Conservation (phyloP, 2,888 invertebrate genomes). For the Micoletzkya japonica region DNA sequence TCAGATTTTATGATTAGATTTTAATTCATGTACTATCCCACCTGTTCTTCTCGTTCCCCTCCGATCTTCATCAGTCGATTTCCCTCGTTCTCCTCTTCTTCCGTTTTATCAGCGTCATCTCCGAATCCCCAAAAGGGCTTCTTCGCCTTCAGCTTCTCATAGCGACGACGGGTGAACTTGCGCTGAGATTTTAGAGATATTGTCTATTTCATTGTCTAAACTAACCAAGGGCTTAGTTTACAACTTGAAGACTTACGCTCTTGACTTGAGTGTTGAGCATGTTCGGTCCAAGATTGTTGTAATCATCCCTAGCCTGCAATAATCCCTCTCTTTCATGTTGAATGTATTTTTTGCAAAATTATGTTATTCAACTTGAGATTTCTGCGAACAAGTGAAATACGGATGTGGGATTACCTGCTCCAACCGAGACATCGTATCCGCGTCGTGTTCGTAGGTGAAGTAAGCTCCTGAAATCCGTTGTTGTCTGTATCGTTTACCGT, state of each 20-base stretch:
- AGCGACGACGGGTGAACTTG: slow-evolving; percentile 26
- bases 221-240: neutral
- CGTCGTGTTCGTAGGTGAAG: too few species aligned
- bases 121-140: slow-evolving; percentile 27
- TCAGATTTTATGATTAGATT: neutral
- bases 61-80: slow-evolving; percentile 13
- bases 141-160: slow-evolving; percentile 20
- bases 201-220: neutral
- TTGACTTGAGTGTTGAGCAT: slow-evolving; percentile 26
- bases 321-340: too few species aligned
- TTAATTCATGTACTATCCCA: neutral
- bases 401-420: too few species aligned
- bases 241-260: neutral
- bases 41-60: slow-evolving; percentile 6
- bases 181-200: slow-evolving; percentile 1
- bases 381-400: too few species aligned
- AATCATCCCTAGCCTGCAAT: slow-evolving; percentile 2
- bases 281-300: slow-evolving; percentile 12
- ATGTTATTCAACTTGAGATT: too few species aligned
- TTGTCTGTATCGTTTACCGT: too few species aligned
- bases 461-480: too few species aligned
- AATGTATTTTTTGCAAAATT: too few species aligned
- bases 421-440: too few species aligned
- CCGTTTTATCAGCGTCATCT: neutral
- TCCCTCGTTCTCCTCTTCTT: slow-evolving; percentile 4